These are phyloP conservation scores for Cephus nigrinus DNA, from an alignment of 2,888 invertebrate genomes.

Conservation along the genomic window DNA sequence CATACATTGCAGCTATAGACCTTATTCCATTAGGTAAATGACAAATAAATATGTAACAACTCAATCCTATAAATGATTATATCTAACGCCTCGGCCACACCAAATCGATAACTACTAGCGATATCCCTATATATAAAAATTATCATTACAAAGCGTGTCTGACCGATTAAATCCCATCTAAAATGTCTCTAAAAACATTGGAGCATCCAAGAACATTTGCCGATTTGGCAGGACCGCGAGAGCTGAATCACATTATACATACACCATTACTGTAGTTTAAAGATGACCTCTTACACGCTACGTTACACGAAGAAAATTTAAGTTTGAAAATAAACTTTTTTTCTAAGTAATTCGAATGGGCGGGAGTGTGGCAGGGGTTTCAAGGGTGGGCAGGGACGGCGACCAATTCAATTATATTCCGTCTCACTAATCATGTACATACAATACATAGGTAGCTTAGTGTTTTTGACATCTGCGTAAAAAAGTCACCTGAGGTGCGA, in stretches of 20 bases:
- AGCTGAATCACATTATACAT: conserved; percentile 31
- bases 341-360: conserved; percentile 16
- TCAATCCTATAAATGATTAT: conserved; percentile 20
- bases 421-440: neutral
- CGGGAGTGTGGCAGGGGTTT: conserved; percentile 36
- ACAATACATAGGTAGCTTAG: neutral
- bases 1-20: conserved; percentile 39
- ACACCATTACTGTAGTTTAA: conserved; percentile 18
- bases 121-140: conserved; percentile 41
- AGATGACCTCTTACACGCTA: neutral
- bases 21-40: conserved; percentile 10
- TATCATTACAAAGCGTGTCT: conserved; percentile 41
- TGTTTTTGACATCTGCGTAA: neutral
- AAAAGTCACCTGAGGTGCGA: neutral
- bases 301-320: conserved; percentile 3
- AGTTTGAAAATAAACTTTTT: conserved; percentile 7
- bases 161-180: conserved; percentile 19
- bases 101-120: conserved; percentile 29
- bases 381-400: conserved; percentile 35
- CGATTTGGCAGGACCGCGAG: conserved; percentile 25
- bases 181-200: conserved; percentile 7
- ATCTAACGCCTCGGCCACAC: conserved; percentile 26
- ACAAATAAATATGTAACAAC: conserved; percentile 8
- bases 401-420: conserved; percentile 25
- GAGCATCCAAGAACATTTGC: conserved; percentile 1